A percentile compares a stretch with the other conserved stretches of the same genome.
Evolutionary conservation across 2,888 invertebrate genomes (phyloP).

Genomic region (Lamellibrachia columna): DNA sequence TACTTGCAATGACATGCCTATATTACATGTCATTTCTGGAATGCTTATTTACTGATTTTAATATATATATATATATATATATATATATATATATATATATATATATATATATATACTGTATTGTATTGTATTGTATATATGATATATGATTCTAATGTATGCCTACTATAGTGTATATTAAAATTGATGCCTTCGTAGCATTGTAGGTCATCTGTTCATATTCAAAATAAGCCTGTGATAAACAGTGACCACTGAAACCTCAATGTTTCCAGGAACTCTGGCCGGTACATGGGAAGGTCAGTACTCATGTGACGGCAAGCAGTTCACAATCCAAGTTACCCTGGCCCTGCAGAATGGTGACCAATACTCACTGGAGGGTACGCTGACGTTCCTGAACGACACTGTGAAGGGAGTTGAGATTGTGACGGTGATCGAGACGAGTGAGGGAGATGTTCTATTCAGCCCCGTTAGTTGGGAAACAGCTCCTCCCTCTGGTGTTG

Average conservation of each 20-base stretch:
- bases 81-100: too few species aligned
- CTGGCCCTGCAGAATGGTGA: background rate
- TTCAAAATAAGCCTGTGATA: too few species aligned
- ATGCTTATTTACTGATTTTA: background rate
- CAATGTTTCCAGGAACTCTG: background rate
- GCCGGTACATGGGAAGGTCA: slow-evolving; percentile 21
- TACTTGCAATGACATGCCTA: background rate
- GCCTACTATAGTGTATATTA: background rate
- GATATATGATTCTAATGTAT: background rate
- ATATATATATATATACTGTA: too few species aligned
- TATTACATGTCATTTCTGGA: background rate
- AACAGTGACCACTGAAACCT: background rate
- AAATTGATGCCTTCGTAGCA: background rate
- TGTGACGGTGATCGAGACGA: background rate
- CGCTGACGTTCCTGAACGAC: slow-evolving; percentile 16
- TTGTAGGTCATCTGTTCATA: background rate
- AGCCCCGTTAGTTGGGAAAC: background rate
- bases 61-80: too few species aligned
- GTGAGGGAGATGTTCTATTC: background rate
- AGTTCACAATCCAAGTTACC: background rate
- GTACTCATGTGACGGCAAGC: slow-evolving; percentile 17
- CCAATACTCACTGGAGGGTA: background rate
- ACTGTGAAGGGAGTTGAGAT: slow-evolving; percentile 16
- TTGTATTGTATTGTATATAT: too few species aligned
- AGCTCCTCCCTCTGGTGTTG: background rate